These are phyloP conservation scores for Chiroxiphia lanceolata DNA, from an alignment of 2,797 vertebrate genomes.

Conservation along the genomic window DNA sequence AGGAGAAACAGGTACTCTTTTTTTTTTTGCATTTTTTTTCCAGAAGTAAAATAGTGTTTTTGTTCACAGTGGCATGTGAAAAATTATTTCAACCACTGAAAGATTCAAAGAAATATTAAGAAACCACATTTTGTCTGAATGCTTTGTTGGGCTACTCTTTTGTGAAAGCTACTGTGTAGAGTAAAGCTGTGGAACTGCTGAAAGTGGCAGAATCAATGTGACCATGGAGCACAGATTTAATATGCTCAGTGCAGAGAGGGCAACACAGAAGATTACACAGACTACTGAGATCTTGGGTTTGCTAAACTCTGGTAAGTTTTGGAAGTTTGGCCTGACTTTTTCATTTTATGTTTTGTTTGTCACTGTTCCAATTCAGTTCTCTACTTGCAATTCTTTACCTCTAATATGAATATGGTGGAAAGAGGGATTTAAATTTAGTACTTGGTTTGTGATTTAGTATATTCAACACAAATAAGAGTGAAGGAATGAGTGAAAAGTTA, in stretches of 20 bases:
- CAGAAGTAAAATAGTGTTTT: not conserved
- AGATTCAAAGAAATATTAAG: not conserved
- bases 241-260: rapidly evolving
- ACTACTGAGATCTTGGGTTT: not conserved
- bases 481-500: not conserved
- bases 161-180: not conserved
- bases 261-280: not conserved
- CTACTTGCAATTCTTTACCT: not conserved
- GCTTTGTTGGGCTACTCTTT: not conserved
- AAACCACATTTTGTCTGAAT: not conserved
- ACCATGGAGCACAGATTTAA: not conserved
- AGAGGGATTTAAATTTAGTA: not conserved
- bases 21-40: not conserved
- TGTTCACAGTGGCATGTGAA: not conserved
- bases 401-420: not conserved
- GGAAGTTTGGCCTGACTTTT: not conserved
- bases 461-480: not conserved
- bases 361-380: not conserved
- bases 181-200: not conserved
- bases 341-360: not conserved
- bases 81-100: not conserved
- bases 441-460: not conserved
- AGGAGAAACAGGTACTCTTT: not conserved
- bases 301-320: not conserved
- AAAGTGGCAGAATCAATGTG: not conserved